A percentile compares a stretch with the other conserved stretches of the same genome.
phyloP scores from a whole-genome alignment of 2,888 invertebrate species.

The Sphaeridia pumilis region DNA sequence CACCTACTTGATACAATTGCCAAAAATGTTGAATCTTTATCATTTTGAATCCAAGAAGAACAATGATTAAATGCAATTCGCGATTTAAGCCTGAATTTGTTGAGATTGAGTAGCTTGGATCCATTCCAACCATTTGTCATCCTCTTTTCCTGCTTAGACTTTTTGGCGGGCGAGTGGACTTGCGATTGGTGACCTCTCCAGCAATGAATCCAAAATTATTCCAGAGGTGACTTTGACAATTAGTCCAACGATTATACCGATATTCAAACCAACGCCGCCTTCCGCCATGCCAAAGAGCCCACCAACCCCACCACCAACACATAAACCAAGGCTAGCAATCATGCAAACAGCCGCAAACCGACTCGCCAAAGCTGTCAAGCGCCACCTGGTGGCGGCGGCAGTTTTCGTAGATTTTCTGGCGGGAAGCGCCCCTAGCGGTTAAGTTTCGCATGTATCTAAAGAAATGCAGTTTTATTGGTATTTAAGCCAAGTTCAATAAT shows the following conservation, averaged over 20 bases:
- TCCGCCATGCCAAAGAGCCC: conserved; percentile 32
- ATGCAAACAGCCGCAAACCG: conserved; percentile 35
- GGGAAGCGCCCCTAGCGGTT: too few relatives aligned
- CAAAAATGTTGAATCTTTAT: too few relatives aligned
- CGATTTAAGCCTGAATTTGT: too few relatives aligned
- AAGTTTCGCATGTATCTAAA: too few relatives aligned
- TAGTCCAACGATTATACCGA: conserved; percentile 32
- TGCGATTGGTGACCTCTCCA: conserved; percentile 36
- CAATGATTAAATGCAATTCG: too few relatives aligned
- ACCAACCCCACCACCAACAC: conserved; percentile 34
- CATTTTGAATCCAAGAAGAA: too few relatives aligned
- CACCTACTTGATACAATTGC: too few relatives aligned
- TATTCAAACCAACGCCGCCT: conserved; percentile 35
- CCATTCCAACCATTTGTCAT: conserved; percentile 37
- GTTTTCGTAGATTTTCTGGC: too few relatives aligned
- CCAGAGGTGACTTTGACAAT: conserved; percentile 35
- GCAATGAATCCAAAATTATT: conserved; percentile 35
- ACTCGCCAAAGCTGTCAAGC: conserved; percentile 26
- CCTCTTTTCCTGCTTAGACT: conserved; percentile 36
- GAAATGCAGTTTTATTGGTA: too few relatives aligned
- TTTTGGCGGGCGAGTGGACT: conserved; percentile 34
- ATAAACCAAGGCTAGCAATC: conserved; percentile 36
- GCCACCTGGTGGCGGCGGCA: too few relatives aligned
- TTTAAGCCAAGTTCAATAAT: too few relatives aligned
- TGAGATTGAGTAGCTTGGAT: conserved; percentile 32